phyloP scores from a whole-genome alignment of 1,140 invertebrate genomes.

The Coptotermes formosanus region DNA sequence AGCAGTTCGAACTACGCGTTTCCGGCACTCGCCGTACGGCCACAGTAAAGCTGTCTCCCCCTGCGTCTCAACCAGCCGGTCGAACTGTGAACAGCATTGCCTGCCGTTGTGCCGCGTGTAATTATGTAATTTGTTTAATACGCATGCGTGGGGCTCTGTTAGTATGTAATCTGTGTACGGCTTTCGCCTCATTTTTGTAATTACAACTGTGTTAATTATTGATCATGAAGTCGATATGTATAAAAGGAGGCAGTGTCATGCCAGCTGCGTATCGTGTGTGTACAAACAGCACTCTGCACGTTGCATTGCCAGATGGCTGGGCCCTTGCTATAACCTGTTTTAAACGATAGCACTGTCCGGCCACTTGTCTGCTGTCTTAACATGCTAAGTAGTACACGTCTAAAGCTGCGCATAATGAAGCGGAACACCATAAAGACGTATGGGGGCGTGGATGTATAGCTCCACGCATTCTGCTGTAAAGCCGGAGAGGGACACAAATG shows the following conservation, averaged over 20 bases:
- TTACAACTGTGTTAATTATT: not conserved
- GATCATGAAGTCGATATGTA: not conserved
- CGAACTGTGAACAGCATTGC: not conserved
- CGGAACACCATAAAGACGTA: too few relatives aligned
- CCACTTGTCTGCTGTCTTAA: too few relatives aligned
- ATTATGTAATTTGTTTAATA: not conserved
- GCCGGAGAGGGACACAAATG: too few relatives aligned
- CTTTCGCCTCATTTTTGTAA: not conserved
- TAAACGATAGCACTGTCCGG: not conserved
- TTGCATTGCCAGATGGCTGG: not conserved
- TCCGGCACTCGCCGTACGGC: not conserved
- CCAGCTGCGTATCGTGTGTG: not conserved
- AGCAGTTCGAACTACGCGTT: not conserved
- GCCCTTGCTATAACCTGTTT: not conserved
- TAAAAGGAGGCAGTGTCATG: not conserved
- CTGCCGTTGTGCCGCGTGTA: not conserved
- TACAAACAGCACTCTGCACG: not conserved
- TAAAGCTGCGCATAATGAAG: too few relatives aligned
- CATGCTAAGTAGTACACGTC: too few relatives aligned
- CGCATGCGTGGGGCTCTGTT: not conserved
- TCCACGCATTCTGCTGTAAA: too few relatives aligned
- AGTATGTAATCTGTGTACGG: not conserved
- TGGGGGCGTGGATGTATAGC: too few relatives aligned
- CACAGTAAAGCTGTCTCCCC: not conserved
- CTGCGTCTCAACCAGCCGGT: too few relatives aligned